Conservation (phyloP, 2,888 invertebrate species). For the Branchellion lobata region DNA sequence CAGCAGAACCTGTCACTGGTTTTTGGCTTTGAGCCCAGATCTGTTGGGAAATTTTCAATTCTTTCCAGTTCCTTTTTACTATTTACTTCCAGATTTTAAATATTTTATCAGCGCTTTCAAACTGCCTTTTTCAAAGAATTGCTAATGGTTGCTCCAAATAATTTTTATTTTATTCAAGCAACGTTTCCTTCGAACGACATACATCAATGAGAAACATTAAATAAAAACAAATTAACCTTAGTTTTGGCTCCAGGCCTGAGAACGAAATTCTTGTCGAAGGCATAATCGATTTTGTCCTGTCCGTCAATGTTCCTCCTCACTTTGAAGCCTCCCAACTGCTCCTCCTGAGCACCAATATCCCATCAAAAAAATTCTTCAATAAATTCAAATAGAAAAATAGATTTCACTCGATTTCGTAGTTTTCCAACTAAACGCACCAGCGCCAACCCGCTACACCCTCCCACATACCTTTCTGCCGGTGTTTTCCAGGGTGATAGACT, state of each 20-base stretch:
- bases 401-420: too few relatives aligned
- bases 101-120: background rate
- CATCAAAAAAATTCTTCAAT: too few relatives aligned
- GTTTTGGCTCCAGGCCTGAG: conserved; percentile 44
- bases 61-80: background rate
- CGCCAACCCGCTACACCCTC: too few relatives aligned
- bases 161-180: too few relatives aligned
- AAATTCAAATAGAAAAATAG: too few relatives aligned
- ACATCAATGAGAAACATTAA: too few relatives aligned
- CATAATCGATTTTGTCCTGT: conserved; percentile 40
- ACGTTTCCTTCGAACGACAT: too few relatives aligned
- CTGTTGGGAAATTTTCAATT: conserved; percentile 18
- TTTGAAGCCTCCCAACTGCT: conserved; percentile 47
- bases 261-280: conserved; percentile 41
- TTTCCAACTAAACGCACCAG: too few relatives aligned
- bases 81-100: background rate
- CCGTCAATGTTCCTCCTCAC: conserved; percentile 48
- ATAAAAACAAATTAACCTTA: too few relatives aligned
- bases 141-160: too few relatives aligned
- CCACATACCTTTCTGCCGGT: conserved; percentile 61
- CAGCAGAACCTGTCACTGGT: conserved; percentile 38
- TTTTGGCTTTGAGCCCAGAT: conserved; percentile 42
- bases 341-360: too few relatives aligned
- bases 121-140: background rate
- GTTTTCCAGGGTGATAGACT: conserved; percentile 64